phyloP scores from a whole-genome alignment of 2,797 vertebrate genomes.

The Sciurus carolinensis region DNA sequence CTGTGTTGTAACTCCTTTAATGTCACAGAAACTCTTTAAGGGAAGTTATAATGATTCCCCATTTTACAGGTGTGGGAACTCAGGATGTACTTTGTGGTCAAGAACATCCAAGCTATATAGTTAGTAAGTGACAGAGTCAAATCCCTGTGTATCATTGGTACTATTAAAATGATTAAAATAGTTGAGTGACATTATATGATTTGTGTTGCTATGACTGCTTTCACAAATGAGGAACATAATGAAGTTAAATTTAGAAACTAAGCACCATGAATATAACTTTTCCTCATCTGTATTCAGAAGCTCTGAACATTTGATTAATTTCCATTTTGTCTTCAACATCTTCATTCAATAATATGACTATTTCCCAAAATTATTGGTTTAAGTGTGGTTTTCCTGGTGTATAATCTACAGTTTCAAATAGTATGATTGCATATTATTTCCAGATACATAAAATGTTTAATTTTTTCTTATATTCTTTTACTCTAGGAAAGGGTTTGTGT shows the following conservation, averaged over 20 bases:
- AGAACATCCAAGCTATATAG: neutral
- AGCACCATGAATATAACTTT: neutral
- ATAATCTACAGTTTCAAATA: conserved; percentile 33
- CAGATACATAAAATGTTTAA: conserved; percentile 48
- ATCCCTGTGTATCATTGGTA: neutral
- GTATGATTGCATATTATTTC: neutral
- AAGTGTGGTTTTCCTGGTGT: neutral
- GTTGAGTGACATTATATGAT: neutral
- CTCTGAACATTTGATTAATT: conserved; percentile 28
- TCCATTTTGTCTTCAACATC: neutral
- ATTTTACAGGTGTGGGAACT: neutral
- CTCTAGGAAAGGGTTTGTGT: neutral
- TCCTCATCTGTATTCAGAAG: neutral
- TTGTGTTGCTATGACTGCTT: neutral
- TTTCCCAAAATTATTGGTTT: neutral
- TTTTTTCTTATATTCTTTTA: conserved; percentile 46
- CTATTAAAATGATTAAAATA: neutral
- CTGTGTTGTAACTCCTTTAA: neutral
- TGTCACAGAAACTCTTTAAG: neutral
- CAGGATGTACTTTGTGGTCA: neutral
- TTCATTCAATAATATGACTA: neutral
- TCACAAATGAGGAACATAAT: conserved; percentile 12
- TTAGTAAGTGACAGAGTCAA: neutral
- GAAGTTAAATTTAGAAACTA: conserved; percentile 29
- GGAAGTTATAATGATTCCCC: neutral